Conservation (phyloP, 2,888 invertebrate genomes). For the Alloplasta piceator region DNA sequence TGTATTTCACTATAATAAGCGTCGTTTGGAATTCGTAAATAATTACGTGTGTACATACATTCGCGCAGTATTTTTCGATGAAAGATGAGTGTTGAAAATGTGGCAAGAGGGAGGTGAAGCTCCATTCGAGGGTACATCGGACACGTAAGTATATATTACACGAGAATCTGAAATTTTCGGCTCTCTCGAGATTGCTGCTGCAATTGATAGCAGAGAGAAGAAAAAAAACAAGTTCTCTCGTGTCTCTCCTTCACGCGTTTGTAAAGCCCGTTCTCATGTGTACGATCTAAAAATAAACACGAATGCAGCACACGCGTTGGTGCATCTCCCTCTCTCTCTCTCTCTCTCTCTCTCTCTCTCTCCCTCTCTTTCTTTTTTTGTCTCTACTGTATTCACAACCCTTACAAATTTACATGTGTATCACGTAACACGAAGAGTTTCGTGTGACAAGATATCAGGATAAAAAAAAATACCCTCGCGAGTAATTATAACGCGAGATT, state of each 20-base stretch:
- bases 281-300: slow-evolving; percentile 13
- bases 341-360: slow-evolving; percentile 1
- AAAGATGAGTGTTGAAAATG: slow-evolving; percentile 77
- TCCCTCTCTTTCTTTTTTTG: slow-evolving; percentile 16
- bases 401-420: no score
- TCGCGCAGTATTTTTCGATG: slow-evolving; percentile 42
- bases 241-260: slow-evolving; percentile 19
- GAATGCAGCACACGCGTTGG: background rate
- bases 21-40: slow-evolving; percentile 26
- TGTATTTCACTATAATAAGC: slow-evolving; percentile 1
- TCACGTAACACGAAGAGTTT: no score
- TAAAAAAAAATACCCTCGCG: no score
- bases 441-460: no score
- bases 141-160: slow-evolving; percentile 77
- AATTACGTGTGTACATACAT: slow-evolving; percentile 37
- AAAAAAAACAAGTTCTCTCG: slow-evolving; percentile 19
- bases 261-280: slow-evolving; percentile 19
- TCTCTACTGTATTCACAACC: no score
- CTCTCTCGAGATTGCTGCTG: no score
- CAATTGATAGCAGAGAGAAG: background rate
- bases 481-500: no score
- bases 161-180: background rate
- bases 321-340: slow-evolving; percentile 14
- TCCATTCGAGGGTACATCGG: slow-evolving; percentile 76
- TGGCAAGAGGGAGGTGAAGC: slow-evolving; percentile 80